These are phyloP conservation scores for Drosophila nr. perissopoda DNA, from an alignment of 2,888 invertebrate species.

Conservation along the genomic window DNA sequence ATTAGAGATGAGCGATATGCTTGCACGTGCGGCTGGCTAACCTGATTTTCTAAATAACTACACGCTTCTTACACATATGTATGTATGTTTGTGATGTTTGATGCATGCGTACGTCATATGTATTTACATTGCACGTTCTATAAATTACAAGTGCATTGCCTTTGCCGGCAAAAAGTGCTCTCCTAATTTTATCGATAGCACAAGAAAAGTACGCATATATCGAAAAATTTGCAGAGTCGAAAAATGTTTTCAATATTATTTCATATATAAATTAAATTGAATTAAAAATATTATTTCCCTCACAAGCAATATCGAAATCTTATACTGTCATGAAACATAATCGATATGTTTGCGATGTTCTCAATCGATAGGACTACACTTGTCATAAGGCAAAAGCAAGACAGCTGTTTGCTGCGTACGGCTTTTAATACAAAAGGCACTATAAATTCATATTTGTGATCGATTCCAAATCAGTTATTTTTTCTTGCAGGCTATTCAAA, in stretches of 20 bases:
- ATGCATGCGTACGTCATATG: slow-evolving; percentile 1
- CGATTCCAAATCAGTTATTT: slow-evolving; percentile 4
- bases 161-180: not conserved
- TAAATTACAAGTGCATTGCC: slow-evolving; percentile 13
- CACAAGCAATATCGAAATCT: not conserved
- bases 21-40: slow-evolving; percentile 30
- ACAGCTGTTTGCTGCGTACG: slow-evolving; percentile 46
- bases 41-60: too few relatives aligned
- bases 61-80: not conserved
- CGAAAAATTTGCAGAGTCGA: not conserved
- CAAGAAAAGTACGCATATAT: not conserved
- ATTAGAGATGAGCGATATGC: slow-evolving; percentile 33
- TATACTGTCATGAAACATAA: not conserved
- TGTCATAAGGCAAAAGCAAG: slow-evolving; percentile 20
- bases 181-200: not conserved
- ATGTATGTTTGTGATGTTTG: not conserved
- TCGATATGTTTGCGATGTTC: slow-evolving; percentile 2
- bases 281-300: not conserved
- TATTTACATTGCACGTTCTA: slow-evolving; percentile 4
- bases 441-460: slow-evolving; percentile 29
- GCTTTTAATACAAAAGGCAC: slow-evolving; percentile 26
- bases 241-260: not conserved
- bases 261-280: not conserved
- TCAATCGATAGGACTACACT: slow-evolving; percentile 25
- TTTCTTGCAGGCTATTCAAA: slow-evolving; percentile 11